phyloP scores from a whole-genome alignment of 1,140 invertebrate species.

The Ptiloglossa arizonensis region DNA sequence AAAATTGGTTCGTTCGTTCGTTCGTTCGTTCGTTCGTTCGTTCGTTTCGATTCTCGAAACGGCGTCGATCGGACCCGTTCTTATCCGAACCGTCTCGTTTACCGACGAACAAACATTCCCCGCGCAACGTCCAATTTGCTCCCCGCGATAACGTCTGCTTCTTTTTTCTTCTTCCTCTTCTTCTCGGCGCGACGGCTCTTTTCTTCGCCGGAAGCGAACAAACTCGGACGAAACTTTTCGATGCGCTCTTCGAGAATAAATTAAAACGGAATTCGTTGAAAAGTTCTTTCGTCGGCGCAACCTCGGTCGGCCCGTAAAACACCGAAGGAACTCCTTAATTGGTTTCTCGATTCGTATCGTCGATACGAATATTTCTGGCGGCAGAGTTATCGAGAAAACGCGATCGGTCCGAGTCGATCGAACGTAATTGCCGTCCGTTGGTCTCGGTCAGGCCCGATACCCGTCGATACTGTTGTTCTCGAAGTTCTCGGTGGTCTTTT shows the following conservation, averaged over 20 bases:
- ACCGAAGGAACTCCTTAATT: constrained; percentile 41
- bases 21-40: too few species aligned
- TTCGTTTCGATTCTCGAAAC: too few species aligned
- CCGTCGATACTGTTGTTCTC: constrained; percentile 9
- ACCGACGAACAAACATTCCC: not conserved
- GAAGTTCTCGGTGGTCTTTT: not conserved
- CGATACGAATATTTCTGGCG: constrained; percentile 14
- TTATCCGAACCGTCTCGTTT: too few species aligned
- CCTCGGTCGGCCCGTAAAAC: constrained; percentile 23
- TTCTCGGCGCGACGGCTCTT: not conserved
- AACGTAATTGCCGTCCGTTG: constrained; percentile 59
- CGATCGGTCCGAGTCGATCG: constrained; percentile 57
- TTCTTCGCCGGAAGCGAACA: not conserved
- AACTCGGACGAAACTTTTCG: constrained; percentile 7
- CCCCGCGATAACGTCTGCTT: not conserved
- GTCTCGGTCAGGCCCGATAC: constrained; percentile 29
- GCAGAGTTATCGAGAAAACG: constrained; percentile 15
- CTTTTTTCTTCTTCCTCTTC: not conserved
- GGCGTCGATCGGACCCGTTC: too few species aligned
- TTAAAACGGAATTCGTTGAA: constrained; percentile 47
- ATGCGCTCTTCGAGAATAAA: constrained; percentile 26
- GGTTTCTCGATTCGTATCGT: constrained; percentile 35
- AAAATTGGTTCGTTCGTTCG: too few species aligned
- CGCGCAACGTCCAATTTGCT: not conserved
- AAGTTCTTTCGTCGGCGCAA: constrained; percentile 13